Percentiles rank a stretch among this genome's conserved stretches.
Conservation (phyloP, 2,113 vertebrate species). For the Chaenocephalus aceratus region DNA sequence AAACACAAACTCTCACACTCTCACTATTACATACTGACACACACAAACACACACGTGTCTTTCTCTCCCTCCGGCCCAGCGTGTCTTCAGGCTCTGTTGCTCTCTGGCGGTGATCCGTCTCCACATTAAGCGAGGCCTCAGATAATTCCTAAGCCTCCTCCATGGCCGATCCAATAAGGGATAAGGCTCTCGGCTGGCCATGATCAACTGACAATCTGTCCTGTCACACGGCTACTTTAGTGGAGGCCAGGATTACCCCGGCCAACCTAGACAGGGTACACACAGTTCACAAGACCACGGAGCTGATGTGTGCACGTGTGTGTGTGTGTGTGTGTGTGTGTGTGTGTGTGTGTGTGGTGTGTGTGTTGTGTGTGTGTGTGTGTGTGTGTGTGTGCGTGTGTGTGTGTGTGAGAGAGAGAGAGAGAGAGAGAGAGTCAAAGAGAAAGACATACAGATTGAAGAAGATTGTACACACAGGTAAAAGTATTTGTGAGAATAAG, state of each 20-base stretch:
- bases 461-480: neutral
- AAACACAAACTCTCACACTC: slow-evolving; percentile 26
- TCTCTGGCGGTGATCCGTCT: slow-evolving; percentile 90
- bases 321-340: neutral
- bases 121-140: slow-evolving; percentile 93
- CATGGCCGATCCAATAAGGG: slow-evolving; percentile 94
- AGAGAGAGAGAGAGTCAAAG: too few species aligned
- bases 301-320: slow-evolving; percentile 2
- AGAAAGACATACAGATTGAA: neutral
- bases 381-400: slow-evolving; percentile 1
- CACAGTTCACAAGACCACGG: slow-evolving; percentile 64
- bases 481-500: slow-evolving; percentile 2
- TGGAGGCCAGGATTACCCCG: slow-evolving; percentile 87
- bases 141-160: slow-evolving; percentile 97
- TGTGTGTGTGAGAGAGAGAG: neutral
- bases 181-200: slow-evolving; percentile 91
- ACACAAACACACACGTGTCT: slow-evolving; percentile 17
- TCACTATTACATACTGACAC: slow-evolving; percentile 48
- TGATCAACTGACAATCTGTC: slow-evolving; percentile 93
- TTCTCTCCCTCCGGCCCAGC: slow-evolving; percentile 62
- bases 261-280: slow-evolving; percentile 62
- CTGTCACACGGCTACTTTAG: slow-evolving; percentile 89
- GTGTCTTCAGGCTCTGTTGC: slow-evolving; percentile 69
- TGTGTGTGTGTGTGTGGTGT: too few species aligned
- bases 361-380: too few species aligned